phyloP scores from a whole-genome alignment of 1,140 invertebrate species.

The Lutraria rhynchaena region DNA sequence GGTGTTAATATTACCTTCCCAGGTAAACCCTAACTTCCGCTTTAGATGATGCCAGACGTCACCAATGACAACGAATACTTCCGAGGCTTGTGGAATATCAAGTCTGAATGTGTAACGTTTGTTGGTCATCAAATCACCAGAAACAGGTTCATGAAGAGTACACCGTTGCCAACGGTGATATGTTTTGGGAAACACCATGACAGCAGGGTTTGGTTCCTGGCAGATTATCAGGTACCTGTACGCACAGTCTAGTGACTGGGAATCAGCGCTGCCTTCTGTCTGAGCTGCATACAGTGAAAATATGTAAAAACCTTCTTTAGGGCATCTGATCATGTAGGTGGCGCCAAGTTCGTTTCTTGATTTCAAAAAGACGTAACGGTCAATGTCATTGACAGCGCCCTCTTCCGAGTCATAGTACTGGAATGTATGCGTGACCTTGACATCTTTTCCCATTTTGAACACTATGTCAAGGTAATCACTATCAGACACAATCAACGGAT shows the following conservation, averaged over 20 bases:
- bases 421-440: slow-evolving; percentile 78
- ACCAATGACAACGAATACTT: slow-evolving; percentile 77
- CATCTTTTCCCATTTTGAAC: slow-evolving; percentile 74
- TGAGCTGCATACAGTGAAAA: slow-evolving; percentile 79
- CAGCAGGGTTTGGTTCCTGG: slow-evolving; percentile 74
- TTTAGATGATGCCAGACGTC: slow-evolving; percentile 78
- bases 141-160: slow-evolving; percentile 79
- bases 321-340: slow-evolving; percentile 78
- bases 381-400: slow-evolving; percentile 76
- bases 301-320: slow-evolving; percentile 80
- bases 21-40: slow-evolving; percentile 74
- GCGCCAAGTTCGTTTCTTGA: slow-evolving; percentile 73
- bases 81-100: slow-evolving; percentile 77
- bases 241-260: slow-evolving; percentile 77
- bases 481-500: slow-evolving; percentile 77
- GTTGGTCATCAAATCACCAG: slow-evolving; percentile 77
- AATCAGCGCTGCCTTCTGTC: slow-evolving; percentile 54
- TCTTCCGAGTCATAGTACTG: slow-evolving; percentile 78
- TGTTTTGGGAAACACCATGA: slow-evolving; percentile 77
- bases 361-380: slow-evolving; percentile 78
- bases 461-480: slow-evolving; percentile 75
- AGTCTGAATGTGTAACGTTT: slow-evolving; percentile 76
- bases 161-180: slow-evolving; percentile 80
- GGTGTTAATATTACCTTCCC: slow-evolving; percentile 78
- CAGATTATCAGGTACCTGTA: slow-evolving; percentile 79